Conservation (phyloP, 2,888 invertebrate species). For the Pristionchus arcanus region DNA sequence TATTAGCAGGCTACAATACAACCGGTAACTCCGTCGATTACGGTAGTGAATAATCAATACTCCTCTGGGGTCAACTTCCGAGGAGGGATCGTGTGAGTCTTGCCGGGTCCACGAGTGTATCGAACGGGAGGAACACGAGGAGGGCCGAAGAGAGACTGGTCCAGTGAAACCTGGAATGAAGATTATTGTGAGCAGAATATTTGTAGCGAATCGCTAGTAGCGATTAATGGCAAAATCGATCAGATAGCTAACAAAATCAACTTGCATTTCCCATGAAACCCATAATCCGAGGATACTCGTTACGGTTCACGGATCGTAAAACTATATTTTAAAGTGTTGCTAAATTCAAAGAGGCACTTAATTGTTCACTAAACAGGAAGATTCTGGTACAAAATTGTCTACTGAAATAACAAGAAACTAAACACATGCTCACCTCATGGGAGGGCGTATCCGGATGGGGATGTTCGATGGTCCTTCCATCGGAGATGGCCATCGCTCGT, state of each 20-base stretch:
- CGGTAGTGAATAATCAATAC: constrained; percentile 60
- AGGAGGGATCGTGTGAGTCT: constrained; percentile 71
- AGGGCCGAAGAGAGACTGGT: constrained; percentile 67
- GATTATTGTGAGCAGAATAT: not conserved
- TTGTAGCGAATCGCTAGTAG: too few species aligned
- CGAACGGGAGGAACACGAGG: constrained; percentile 68
- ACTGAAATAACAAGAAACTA: too few species aligned
- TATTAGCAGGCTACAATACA: not conserved
- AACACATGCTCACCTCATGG: constrained; percentile 12
- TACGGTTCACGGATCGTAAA: not conserved
- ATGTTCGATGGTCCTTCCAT: constrained; percentile 33
- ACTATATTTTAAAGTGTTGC: too few species aligned
- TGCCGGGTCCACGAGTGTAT: constrained; percentile 70
- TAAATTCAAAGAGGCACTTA: too few species aligned
- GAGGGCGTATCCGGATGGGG: constrained; percentile 1
- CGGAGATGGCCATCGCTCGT: constrained; percentile 49
- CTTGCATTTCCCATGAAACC: too few species aligned
- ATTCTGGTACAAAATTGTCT: too few species aligned
- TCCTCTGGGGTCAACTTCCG: constrained; percentile 72
- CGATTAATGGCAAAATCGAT: too few species aligned
- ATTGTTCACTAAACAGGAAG: too few species aligned
- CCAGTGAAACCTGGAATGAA: constrained; percentile 56
- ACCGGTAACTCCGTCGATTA: constrained; percentile 14
- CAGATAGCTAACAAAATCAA: too few species aligned
- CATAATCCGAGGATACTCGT: too few species aligned